Conservation (phyloP, 2,113 vertebrate genomes). For the Vombatus ursinus region DNA sequence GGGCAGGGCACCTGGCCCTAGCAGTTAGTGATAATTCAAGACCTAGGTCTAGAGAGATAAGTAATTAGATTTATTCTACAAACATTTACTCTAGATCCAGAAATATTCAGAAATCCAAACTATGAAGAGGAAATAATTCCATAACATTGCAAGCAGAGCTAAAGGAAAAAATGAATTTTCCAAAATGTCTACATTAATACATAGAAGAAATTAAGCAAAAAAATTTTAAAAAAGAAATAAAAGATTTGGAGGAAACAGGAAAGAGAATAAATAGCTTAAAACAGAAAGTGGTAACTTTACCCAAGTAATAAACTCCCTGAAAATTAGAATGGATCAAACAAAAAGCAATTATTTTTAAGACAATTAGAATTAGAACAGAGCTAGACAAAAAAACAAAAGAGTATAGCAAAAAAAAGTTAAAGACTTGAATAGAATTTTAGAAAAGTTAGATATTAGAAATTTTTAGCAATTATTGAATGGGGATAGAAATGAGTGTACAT, state of each 20-base stretch:
- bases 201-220: not conserved
- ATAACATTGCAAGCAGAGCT: not conserved
- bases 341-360: not conserved
- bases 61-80: too few relatives aligned
- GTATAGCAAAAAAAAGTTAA: not conserved
- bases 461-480: too few relatives aligned
- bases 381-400: not conserved
- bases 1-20: too few relatives aligned
- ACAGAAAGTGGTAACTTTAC: not conserved
- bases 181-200: not conserved
- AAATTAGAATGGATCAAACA: not conserved
- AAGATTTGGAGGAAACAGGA: not conserved
- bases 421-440: not conserved
- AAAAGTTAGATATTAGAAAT: not conserved
- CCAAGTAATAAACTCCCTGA: not conserved
- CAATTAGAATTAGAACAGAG: not conserved
- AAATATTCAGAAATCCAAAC: not conserved
- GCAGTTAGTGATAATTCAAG: not conserved
- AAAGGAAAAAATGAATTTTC: not conserved
- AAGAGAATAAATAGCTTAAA: not conserved
- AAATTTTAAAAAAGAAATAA: not conserved
- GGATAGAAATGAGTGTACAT: too few relatives aligned
- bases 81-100: not conserved
- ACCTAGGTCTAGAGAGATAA: not conserved
- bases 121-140: not conserved